phyloP scores from a whole-genome alignment of 2,113 vertebrate species.

The Calonectris borealis region DNA sequence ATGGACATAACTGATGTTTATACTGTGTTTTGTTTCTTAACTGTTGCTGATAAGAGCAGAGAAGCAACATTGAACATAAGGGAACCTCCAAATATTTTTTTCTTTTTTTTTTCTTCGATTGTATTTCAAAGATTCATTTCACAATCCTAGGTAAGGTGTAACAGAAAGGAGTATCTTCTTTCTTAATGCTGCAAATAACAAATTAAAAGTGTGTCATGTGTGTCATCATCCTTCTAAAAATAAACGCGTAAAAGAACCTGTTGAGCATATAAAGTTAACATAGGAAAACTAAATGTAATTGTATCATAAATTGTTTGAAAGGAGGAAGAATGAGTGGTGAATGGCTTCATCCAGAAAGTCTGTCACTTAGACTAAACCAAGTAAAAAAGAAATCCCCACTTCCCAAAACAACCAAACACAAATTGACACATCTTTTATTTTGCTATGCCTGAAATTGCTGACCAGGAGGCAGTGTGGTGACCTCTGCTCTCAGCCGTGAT shows the following conservation, averaged over 20 bases:
- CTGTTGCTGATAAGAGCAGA: not conserved
- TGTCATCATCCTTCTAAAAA: not conserved
- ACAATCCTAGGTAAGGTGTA: not conserved
- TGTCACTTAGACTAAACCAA: not conserved
- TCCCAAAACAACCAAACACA: not conserved
- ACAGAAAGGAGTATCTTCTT: not conserved
- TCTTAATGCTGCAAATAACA: not conserved
- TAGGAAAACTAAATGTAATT: not conserved
- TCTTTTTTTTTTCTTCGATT: not conserved
- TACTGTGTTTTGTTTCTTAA: not conserved
- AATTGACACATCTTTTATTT: constrained; percentile 33
- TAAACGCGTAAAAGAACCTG: not conserved
- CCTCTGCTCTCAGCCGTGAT: not conserved
- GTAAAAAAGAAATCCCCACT: not conserved
- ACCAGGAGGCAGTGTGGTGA: constrained; percentile 4
- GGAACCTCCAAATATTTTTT: not conserved
- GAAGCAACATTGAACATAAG: not conserved
- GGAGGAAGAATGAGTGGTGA: not conserved
- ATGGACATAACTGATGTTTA: not conserved
- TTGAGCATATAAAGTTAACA: not conserved
- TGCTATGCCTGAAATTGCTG: constrained; percentile 16
- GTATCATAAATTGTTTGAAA: not conserved
- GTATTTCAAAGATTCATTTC: not conserved
- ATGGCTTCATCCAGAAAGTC: not conserved
- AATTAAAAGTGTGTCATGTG: not conserved